Base-by-base conservation (phyloP, 2,888 invertebrate species). In the Linnaemya vulpina region DNA sequence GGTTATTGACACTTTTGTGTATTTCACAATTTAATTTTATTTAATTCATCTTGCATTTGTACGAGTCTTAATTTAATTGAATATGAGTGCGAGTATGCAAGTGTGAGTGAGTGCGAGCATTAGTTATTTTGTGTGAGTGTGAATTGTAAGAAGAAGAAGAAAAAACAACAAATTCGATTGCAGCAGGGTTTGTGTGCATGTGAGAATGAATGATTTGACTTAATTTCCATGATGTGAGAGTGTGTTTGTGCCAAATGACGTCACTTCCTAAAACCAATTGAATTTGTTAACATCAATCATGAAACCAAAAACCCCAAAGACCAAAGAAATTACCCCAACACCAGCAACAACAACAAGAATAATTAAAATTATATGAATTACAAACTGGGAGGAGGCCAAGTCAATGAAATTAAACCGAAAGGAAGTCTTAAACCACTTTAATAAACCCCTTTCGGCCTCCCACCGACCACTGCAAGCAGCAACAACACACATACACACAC, bases 251-350 rank as follows among this genome's bases (percentile, higher is more conserved):
- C 13, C 13, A n/a, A 51, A 78, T 85, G 82, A 85, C 85, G 82
- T 85, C 85, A 85, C 82, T 85, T 85, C 85, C 85, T 85, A 85
- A 82, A 82, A 82, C 65, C 82, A 85, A 78, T 85, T 82, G 75
- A 74, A 75, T 82, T 55, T 81, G 77, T 81, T 79, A 83, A 83
- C 83, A 83, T 83, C 74, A 79, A 83, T 83, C 83, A 83, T 83
- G 63, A 63, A 58, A 38, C 20, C 17, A 46, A 22, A 35, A 46
- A 38, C n/a, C 15, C 35, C 49, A 25, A 22, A 38, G 17, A 30
- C 5, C 3, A 30, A 30, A 2, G 30, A 30, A 30, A 30, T 30
- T 43, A 40, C 15, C 7, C 58, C 20, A 38, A n/a, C 22, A 17
- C n/a, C 46, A 40, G 25, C 67, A 68, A 51, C 35, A 13, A 17